Percentiles rank a stretch among this genome's conserved stretches.
Conservation (phyloP, 2,888 invertebrate genomes). For the Nemapogon koenigi region DNA sequence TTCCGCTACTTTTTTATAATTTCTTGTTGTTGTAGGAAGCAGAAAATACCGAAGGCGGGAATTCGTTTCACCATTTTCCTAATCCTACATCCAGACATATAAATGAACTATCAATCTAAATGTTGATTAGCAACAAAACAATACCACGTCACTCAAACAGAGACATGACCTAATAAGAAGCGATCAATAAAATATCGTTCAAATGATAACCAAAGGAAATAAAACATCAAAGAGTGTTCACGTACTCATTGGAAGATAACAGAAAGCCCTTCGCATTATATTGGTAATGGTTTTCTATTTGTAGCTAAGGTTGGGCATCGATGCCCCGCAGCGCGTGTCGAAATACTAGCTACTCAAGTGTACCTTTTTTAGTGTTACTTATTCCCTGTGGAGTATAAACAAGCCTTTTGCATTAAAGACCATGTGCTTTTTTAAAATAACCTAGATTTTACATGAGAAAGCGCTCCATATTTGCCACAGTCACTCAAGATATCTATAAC, state of each 20-base stretch:
- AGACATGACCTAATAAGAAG: constrained; percentile 25
- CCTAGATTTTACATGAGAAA: too few species aligned
- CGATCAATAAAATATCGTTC: constrained; percentile 3
- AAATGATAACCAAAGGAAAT: constrained; percentile 28
- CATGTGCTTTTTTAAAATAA: constrained; percentile 5
- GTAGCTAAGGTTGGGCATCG: constrained; percentile 10
- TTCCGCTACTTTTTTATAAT: too few species aligned
- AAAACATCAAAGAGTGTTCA: constrained; percentile 42
- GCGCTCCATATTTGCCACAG: too few species aligned
- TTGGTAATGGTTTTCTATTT: constrained; percentile 17
- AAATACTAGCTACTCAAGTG: constrained; percentile 8
- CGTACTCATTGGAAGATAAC: constrained; percentile 15
- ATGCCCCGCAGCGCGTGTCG: constrained; percentile 11
- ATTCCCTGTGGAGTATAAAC: constrained; percentile 4
- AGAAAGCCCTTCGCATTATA: constrained; percentile 13
- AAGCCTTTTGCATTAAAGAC: constrained; percentile 11
- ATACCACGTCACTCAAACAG: constrained; percentile 13
- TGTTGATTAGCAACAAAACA: too few species aligned
- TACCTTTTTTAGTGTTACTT: constrained; percentile 4
- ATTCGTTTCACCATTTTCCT: too few species aligned
- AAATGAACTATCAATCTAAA: too few species aligned
- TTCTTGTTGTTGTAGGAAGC: too few species aligned
- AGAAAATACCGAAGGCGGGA: too few species aligned
- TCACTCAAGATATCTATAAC: too few species aligned
- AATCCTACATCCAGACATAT: too few species aligned